These are phyloP conservation scores for Philereme transversata DNA, from an alignment of 2,888 invertebrate species.

Conservation along the genomic window DNA sequence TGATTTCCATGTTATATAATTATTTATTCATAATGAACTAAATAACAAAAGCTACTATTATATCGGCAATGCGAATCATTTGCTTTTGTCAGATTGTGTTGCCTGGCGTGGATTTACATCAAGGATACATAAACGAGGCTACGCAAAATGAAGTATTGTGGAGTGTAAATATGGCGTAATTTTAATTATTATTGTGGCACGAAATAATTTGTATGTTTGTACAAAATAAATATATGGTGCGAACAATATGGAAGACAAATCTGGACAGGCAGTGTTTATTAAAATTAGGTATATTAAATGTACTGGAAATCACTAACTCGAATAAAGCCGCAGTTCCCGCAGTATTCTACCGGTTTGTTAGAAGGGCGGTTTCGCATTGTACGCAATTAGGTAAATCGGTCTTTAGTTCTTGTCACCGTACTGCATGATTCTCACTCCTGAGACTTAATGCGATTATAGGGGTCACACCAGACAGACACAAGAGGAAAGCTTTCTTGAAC, in stretches of 20 bases:
- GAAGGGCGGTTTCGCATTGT: slow-evolving; percentile 58
- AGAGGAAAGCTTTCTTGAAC: slow-evolving; percentile 50
- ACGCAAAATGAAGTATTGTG: too few species aligned
- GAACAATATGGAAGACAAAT: slow-evolving; percentile 3
- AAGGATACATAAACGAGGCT: too few species aligned
- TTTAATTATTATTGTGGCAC: neutral
- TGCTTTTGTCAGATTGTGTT: too few species aligned
- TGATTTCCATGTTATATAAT: too few species aligned
- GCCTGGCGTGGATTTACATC: too few species aligned
- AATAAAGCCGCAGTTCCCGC: slow-evolving; percentile 34
- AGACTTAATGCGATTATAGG: slow-evolving; percentile 50
- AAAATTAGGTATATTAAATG: slow-evolving; percentile 41
- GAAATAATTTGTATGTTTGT: neutral
- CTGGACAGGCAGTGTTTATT: slow-evolving; percentile 33
- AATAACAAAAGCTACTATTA: neutral
- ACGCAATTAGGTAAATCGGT: slow-evolving; percentile 60
- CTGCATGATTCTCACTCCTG: slow-evolving; percentile 57
- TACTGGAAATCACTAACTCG: slow-evolving; percentile 40
- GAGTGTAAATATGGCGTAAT: neutral
- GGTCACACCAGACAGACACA: slow-evolving; percentile 59
- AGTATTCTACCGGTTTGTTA: slow-evolving; percentile 27
- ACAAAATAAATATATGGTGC: neutral
- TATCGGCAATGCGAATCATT: neutral
- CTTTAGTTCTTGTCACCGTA: slow-evolving; percentile 63
- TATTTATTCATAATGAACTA: too few species aligned